These are phyloP conservation scores for Nyctalus aviator DNA, from an alignment of 2,797 vertebrate genomes.

Conservation along the genomic window DNA sequence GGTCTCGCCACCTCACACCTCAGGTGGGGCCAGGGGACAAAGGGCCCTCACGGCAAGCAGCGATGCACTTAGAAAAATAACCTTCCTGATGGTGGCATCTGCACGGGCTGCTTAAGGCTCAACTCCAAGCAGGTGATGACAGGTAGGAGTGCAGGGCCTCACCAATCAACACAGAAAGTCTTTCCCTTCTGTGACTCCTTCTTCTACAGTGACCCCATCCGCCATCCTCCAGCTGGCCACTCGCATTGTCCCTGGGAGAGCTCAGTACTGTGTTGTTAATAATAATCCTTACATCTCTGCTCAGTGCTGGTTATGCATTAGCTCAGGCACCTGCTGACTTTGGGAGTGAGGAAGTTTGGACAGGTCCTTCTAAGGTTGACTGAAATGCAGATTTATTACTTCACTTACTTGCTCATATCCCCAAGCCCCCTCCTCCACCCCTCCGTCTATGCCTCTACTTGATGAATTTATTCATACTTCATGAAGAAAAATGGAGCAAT, in stretches of 20 bases:
- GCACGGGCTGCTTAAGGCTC: not conserved
- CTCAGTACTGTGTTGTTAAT: not conserved
- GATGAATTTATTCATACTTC: not conserved
- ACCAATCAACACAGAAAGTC: not conserved
- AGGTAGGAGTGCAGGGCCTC: not conserved
- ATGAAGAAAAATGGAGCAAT: not conserved
- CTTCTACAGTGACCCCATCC: not conserved
- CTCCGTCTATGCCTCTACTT: not conserved
- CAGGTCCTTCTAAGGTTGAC: not conserved
- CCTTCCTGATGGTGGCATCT: not conserved
- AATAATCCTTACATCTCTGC: not conserved
- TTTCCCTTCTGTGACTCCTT: not conserved
- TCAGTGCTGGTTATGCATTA: not conserved
- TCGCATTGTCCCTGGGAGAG: not conserved
- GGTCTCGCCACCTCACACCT: too few species aligned
- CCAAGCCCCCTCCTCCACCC: not conserved
- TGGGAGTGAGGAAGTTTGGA: not conserved
- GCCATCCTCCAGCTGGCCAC: not conserved
- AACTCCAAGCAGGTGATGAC: not conserved
- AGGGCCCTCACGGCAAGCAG: not conserved
- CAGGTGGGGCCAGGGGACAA: not conserved
- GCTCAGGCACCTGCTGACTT: not conserved
- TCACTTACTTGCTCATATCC: not conserved
- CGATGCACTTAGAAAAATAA: not conserved
- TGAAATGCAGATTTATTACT: not conserved